Conservation (phyloP, 2,113 vertebrate genomes). For the Eulemur rufifrons region DNA sequence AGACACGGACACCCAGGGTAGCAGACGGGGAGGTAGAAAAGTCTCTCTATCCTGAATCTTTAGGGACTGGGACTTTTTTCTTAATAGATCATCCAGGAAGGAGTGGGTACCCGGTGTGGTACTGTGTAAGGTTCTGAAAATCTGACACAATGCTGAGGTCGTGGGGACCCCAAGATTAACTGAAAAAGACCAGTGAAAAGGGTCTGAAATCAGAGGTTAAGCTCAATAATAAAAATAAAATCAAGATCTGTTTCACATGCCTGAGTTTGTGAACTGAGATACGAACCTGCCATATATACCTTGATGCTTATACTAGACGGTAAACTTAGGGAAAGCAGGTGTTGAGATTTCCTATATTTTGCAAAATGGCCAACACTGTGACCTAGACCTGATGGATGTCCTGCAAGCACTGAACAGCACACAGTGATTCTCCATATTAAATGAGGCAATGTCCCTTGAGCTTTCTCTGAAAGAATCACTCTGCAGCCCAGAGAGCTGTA, state of each 20-base stretch:
- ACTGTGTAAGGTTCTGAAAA: background rate
- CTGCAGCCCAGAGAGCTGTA: background rate
- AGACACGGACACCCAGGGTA: background rate
- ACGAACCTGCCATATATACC: background rate
- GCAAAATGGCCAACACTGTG: background rate
- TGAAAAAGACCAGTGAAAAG: background rate
- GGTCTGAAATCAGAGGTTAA: background rate
- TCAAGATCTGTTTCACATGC: background rate
- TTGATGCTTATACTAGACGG: background rate
- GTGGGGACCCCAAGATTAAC: background rate
- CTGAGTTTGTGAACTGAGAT: background rate
- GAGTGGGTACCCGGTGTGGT: background rate
- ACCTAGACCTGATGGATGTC: background rate
- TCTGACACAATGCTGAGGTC: background rate
- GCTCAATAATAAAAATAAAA: background rate
- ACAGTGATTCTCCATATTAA: background rate
- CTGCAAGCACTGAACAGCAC: background rate
- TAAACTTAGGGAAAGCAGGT: background rate
- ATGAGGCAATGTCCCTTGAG: fast-evolving
- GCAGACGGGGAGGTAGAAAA: background rate
- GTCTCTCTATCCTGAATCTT: background rate
- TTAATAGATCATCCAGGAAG: background rate
- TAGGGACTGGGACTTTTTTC: background rate
- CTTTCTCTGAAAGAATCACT: background rate
- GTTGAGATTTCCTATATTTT: background rate